phyloP scores from a whole-genome alignment of 2,888 invertebrate genomes.

The Microchrysa polita region DNA sequence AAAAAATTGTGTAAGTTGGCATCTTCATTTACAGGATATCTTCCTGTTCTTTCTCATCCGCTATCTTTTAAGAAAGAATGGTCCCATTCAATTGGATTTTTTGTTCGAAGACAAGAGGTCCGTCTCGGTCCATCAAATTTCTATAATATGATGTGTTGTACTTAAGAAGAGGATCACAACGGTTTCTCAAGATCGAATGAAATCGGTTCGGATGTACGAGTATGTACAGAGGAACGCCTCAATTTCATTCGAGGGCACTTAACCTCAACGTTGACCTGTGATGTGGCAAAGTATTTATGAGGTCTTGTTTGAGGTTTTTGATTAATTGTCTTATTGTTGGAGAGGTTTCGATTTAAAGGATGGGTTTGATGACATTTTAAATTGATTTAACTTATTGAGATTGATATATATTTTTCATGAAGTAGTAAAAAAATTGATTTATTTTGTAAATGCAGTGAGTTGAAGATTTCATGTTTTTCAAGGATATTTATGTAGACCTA shows the following conservation, averaged over 20 bases:
- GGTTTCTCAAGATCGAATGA: not conserved
- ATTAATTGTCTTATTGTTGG: conserved; percentile 12
- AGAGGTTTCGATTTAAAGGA: not conserved
- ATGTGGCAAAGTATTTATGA: conserved; percentile 9
- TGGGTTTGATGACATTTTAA: conserved; percentile 13
- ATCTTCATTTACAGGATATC: no score
- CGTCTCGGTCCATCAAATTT: not conserved
- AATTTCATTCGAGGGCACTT: conserved; percentile 12
- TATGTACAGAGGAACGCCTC: not conserved
- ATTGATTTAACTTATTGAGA: not conserved
- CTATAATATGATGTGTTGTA: not conserved
- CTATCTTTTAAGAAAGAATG: no score
- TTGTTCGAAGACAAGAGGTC: conserved; percentile 7
- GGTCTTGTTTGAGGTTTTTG: conserved; percentile 19
- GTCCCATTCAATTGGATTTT: no score
- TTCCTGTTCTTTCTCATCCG: no score
- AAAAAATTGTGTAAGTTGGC: no score
- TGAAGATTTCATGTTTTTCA: no score
- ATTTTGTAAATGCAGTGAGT: no score
- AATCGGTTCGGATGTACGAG: not conserved
- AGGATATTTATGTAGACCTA: no score
- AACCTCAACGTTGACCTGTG: conserved; percentile 12
- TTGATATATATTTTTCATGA: no score
- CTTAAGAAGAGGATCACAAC: not conserved
- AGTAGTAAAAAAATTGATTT: no score